Evolutionary conservation across 2,888 invertebrate species (phyloP).

Genomic region (Drosophila parthenogenetica): DNA sequence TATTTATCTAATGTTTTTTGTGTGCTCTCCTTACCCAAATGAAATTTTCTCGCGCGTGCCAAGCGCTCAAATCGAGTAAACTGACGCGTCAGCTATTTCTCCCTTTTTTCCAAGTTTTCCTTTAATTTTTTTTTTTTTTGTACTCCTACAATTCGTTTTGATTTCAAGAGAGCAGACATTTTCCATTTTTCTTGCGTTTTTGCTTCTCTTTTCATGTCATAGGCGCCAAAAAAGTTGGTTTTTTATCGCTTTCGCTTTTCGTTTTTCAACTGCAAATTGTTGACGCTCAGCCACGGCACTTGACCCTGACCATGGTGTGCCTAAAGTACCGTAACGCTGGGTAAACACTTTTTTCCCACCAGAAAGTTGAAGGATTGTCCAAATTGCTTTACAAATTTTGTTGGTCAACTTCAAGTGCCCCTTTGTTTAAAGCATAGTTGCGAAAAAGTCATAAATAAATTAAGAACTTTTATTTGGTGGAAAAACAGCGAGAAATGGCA

Average conservation of each 20-base stretch:
- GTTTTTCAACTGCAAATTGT: constrained; percentile 23
- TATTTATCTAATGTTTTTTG: constrained; percentile 22
- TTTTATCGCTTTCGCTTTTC: constrained; percentile 26
- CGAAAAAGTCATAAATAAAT: constrained; percentile 10
- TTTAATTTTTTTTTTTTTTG: not conserved
- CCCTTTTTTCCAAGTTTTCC: no score
- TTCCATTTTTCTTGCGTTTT: constrained; percentile 1
- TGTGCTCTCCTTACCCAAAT: constrained; percentile 8
- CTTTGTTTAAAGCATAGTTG: constrained; percentile 20
- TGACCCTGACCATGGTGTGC: constrained; percentile 46
- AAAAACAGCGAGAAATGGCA: no score
- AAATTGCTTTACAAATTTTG: constrained; percentile 23
- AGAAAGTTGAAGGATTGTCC: constrained; percentile 46
- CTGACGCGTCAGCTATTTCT: constrained; percentile 38
- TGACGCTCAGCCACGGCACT: constrained; percentile 24
- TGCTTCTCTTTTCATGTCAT: constrained; percentile 15
- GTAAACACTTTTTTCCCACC: constrained; percentile 34
- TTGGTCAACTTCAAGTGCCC: constrained; percentile 22
- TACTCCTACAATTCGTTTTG: not conserved
- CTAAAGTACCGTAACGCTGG: constrained; percentile 50
- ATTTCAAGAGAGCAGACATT: constrained; percentile 18
- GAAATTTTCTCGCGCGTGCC: constrained; percentile 64
- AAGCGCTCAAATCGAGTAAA: constrained; percentile 31
- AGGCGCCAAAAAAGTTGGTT: constrained; percentile 63
- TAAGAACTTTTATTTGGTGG: not conserved